Evolutionary conservation across 1,140 invertebrate genomes (phyloP), one percentile per base, ranked within the genome.

Genomic region (Drosophila sp.): DNA sequence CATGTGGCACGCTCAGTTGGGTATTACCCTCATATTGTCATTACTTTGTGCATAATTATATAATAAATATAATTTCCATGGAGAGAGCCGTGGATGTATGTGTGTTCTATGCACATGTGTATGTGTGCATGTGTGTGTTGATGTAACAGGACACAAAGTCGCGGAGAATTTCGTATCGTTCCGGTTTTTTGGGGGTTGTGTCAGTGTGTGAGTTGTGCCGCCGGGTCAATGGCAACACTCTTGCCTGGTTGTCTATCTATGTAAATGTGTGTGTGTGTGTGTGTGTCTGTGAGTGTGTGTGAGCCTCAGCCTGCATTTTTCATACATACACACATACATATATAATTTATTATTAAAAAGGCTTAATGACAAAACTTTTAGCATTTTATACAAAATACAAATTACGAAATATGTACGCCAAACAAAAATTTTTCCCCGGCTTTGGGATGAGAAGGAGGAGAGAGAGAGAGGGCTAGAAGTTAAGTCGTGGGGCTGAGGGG

Each of bases 301-400:
- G 41, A 50, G 35, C 11, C 10, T 60, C 47, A 3, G 33, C 35
- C 25, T 61, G 67, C 66, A 72, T 73, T 62, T 27, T 27, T 27
- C 25, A 50, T 17, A 47, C 44, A 47, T n/a, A 7, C 44, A 47
- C 5, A 47, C 44, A 47, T 8, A 47, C 17, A 64, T 66, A 78
- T 79, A 76, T 79, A 85, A 87, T 86, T 82, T 75, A 86, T 86
- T 86, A 86, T 86, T 86, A 79, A 86, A 86, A 86, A 72, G 83
- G 83, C 82, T 87, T 86, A 86, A 86, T 86, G 83, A 86, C 82
- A 86, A 86, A 86, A 86, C 71, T 86, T 86, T 86, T 73, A 66
- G 69, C 83, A 79, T 87, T 86, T 79, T 70, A 82, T 71, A 66
- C 55, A 75, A 77, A 65, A 76, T 63, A 80, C 68, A 63, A 84